Conservation (phyloP, 2,113 vertebrate species). For the Caranx ignobilis region DNA sequence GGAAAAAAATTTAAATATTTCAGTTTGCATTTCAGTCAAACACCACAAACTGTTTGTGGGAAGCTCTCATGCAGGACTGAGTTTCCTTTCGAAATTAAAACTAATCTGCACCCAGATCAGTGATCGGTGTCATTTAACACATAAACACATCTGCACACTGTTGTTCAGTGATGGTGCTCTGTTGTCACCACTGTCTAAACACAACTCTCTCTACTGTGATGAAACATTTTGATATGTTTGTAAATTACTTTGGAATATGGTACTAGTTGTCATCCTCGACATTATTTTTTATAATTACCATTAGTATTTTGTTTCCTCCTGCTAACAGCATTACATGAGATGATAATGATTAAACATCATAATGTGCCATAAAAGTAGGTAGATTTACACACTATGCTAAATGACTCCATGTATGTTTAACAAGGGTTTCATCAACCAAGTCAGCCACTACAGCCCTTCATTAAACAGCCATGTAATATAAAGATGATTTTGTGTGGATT, state of each 20-base stretch:
- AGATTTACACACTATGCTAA: conserved; percentile 36
- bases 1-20: conserved; percentile 10
- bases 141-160: conserved; percentile 20
- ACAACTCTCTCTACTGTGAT: conserved; percentile 67
- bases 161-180: conserved; percentile 67
- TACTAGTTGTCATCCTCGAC: conserved; percentile 35
- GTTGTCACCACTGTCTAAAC: conserved; percentile 53
- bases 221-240: conserved; percentile 54
- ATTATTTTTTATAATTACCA: conserved; percentile 48
- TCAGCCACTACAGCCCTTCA: conserved; percentile 6
- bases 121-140: not conserved
- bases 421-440: conserved; percentile 22
- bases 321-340: conserved; percentile 23
- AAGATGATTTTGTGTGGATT: not conserved
- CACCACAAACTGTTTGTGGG: not conserved
- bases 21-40: not conserved
- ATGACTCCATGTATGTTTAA: conserved; percentile 17
- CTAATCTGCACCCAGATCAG: conserved; percentile 1
- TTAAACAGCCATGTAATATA: conserved; percentile 14
- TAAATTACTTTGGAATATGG: conserved; percentile 48
- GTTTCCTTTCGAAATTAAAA: not conserved
- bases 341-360: conserved; percentile 29
- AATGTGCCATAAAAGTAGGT: conserved; percentile 71
- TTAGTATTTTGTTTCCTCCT: conserved; percentile 34
- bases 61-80: not conserved